Evolutionary conservation across 2,113 vertebrate species (phyloP).

Genomic region (Megaceryle torquata): DNA sequence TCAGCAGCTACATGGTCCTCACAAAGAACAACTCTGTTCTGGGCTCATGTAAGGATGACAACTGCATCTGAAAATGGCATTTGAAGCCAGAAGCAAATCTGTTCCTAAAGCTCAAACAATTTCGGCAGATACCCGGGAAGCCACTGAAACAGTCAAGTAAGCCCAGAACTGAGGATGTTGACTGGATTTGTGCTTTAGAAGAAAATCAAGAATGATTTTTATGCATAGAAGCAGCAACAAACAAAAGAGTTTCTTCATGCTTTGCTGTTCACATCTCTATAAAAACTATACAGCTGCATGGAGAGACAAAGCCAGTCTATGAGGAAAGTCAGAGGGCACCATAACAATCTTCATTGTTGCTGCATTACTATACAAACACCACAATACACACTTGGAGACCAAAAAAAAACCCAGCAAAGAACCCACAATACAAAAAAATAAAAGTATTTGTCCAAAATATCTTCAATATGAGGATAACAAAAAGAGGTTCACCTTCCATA

Average conservation of each 20-base stretch:
- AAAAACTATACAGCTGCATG: conserved; percentile 15
- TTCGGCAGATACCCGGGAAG: neutral
- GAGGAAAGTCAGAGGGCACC: conserved; percentile 21
- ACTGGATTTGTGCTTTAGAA: conserved; percentile 48
- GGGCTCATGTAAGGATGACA: neutral
- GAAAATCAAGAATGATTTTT: conserved; percentile 51
- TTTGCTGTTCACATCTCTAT: conserved; percentile 37
- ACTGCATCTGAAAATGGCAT: neutral
- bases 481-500: neutral
- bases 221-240: conserved; percentile 12
- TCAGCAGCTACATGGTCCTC: neutral
- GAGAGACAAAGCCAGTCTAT: conserved; percentile 36
- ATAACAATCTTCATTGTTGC: conserved; percentile 45
- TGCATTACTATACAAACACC: neutral
- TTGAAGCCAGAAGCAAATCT: conserved; percentile 42
- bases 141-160: conserved; percentile 35
- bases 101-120: neutral
- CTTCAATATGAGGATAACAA: neutral
- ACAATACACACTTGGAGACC: neutral
- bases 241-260: conserved; percentile 57
- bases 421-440: neutral
- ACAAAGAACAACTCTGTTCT: conserved; percentile 3
- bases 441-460: neutral
- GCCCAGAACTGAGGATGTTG: neutral
- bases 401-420: neutral